A percentile compares a stretch with the other conserved stretches of the same genome.
These are phyloP conservation scores for Neopipo cinnamomea DNA, from an alignment of 2,113 vertebrate genomes.

Conservation along the genomic window DNA sequence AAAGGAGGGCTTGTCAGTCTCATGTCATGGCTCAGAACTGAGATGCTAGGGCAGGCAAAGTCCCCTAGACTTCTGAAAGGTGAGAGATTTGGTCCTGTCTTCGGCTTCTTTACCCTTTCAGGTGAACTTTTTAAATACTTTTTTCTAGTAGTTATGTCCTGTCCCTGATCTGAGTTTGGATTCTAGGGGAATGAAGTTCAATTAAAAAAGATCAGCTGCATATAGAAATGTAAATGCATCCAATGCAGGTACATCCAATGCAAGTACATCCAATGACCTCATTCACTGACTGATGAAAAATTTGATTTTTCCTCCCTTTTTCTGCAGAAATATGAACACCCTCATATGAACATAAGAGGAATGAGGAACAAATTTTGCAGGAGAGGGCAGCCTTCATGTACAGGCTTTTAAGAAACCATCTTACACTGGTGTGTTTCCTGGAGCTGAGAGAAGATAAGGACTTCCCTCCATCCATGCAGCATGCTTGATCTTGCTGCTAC, in stretches of 20 bases:
- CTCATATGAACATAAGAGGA: neutral
- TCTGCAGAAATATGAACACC: neutral
- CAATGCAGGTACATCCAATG: too few relatives aligned
- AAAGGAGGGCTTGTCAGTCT: neutral
- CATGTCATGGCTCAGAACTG: neutral
- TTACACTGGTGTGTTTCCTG: neutral
- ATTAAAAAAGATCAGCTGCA: neutral
- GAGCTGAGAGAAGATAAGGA: rapidly evolving
- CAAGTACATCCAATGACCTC: neutral
- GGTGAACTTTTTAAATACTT: neutral
- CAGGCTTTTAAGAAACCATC: neutral
- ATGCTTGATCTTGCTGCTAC: neutral
- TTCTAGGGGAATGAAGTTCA: neutral
- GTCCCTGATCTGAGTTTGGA: neutral
- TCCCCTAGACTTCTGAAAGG: neutral
- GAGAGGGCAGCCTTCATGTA: neutral
- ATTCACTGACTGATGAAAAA: neutral
- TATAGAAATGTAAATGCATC: neutral
- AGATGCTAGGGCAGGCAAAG: neutral
- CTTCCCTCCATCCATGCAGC: neutral
- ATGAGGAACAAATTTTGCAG: neutral
- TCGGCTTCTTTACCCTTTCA: neutral
- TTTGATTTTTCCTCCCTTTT: neutral
- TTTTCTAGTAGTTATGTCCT: neutral
- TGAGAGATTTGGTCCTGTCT: neutral